Evolutionary conservation across 2,888 invertebrate genomes (phyloP), one percentile per base, ranked within the genome.

Genomic region (Rhorus exstirpatorius): DNA sequence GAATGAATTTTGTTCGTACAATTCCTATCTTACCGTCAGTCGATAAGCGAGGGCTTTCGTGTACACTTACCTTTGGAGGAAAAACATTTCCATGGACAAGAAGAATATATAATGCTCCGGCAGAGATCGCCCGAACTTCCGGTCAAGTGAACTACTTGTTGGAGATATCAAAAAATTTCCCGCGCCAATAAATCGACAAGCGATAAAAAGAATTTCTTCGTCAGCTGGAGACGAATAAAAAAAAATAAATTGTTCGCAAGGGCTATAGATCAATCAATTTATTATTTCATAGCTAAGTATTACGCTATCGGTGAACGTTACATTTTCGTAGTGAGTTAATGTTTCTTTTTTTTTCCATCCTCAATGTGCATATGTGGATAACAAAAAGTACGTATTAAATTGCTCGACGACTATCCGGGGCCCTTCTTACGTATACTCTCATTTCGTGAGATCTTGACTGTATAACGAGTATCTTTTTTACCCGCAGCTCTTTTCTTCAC

Each of bases 221-320:
- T 31, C 31, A 31, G n/a, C n/a, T 31, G 3, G 6, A 2, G 2
- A 31, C 31, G 2, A 6, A 6, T 31, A 3, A 31, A 31, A 2
- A 31, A 6, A 6, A 31, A 31, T 6, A 31, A 31, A 38, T 58
- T n/a, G n/a, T 58, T 21, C 41, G n/a, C 49, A 0, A 1, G 17
- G 12, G 19, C 14, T 76, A 21, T 83, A 83, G 82, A 81, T 83
- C 74, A 83, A 83, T 83, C 78, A 78, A 83, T 80, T 83, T 83
- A 83, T 83, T 83, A 80, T 72, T 78, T 81, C 82, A 80, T 83
- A 83, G 78, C 83, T 78, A 79, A 74, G 61, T n/a, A 49, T 51
- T 75, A 71, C 55, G 82, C 79, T 82, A 84, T 79, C 51, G 60
- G 71, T 79, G 75, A 79, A 83, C 81, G 61, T 74, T 82, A 84